phyloP scores from a whole-genome alignment of 2,113 vertebrate species.

The Oreochromis spilurus region DNA sequence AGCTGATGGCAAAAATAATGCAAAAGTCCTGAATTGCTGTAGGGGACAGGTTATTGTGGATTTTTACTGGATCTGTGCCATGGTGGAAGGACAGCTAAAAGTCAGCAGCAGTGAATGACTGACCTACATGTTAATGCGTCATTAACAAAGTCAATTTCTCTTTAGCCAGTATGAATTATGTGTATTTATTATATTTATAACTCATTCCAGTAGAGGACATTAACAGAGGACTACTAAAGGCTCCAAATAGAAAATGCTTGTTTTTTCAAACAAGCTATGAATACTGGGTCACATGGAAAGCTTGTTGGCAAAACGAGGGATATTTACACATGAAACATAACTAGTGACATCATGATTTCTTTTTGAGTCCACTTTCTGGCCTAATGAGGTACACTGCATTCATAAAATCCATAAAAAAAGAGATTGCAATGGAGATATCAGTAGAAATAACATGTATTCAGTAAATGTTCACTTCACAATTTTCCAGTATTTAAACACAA shows the following conservation, averaged over 20 bases:
- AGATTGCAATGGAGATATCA: background rate
- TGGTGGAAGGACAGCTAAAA: background rate
- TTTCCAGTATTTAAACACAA: background rate
- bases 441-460: background rate
- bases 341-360: background rate
- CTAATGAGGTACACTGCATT: background rate
- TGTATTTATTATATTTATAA: background rate
- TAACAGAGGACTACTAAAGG: background rate
- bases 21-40: background rate
- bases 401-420: background rate
- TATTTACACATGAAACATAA: background rate
- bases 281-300: background rate
- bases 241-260: background rate
- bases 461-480: background rate
- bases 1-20: background rate
- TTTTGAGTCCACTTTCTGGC: rapidly evolving
- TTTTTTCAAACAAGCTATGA: background rate
- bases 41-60: background rate
- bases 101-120: background rate
- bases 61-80: background rate
- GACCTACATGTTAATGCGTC: background rate
- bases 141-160: background rate
- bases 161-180: background rate
- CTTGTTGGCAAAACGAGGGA: background rate
- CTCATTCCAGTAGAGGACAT: background rate